Percentiles rank a stretch among this genome's conserved stretches.
Evolutionary conservation across 2,113 vertebrate genomes (phyloP).

Genomic region (Pachycephala philippinensis): DNA sequence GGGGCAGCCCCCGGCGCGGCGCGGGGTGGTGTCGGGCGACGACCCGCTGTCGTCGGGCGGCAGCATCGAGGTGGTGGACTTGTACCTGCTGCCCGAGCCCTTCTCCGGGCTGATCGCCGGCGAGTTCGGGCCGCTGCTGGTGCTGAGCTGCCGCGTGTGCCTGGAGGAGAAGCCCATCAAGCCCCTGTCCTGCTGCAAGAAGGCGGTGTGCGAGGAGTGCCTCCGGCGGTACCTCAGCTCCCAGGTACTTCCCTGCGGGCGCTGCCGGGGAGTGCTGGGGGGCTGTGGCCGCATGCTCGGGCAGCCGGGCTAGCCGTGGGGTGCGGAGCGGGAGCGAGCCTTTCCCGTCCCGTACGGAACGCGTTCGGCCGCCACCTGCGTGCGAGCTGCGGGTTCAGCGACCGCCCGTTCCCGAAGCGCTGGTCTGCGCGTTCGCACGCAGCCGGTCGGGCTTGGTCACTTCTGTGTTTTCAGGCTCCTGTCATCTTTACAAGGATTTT

Average conservation of each 20-base stretch:
- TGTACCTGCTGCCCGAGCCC: slow-evolving; percentile 68
- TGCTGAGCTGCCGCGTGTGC: slow-evolving; percentile 89
- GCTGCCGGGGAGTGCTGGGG: background rate
- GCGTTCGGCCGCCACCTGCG: background rate
- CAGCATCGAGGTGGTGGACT: slow-evolving; percentile 62
- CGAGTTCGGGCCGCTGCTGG: slow-evolving; percentile 69
- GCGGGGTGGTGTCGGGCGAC: background rate
- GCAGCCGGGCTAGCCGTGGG: background rate
- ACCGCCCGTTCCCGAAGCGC: background rate
- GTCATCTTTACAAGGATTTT: background rate
- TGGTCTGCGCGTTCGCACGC: background rate
- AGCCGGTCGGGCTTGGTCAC: background rate
- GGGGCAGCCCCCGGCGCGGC: background rate
- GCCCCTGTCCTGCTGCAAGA: slow-evolving; percentile 90
- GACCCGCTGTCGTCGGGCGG: slow-evolving; percentile 37
- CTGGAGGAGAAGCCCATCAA: slow-evolving; percentile 87
- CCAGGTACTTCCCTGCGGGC: slow-evolving; percentile 76
- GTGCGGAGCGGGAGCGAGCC: background rate
- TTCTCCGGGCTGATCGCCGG: slow-evolving; percentile 78
- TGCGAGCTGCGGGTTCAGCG: background rate
- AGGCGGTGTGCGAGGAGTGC: slow-evolving; percentile 93
- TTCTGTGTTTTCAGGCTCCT: background rate
- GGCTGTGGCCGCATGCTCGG: background rate
- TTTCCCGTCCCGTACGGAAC: background rate
- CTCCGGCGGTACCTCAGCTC: slow-evolving; percentile 90